These are phyloP conservation scores for Pterocles burchelli DNA, from an alignment of 2,113 vertebrate genomes.

Conservation along the genomic window DNA sequence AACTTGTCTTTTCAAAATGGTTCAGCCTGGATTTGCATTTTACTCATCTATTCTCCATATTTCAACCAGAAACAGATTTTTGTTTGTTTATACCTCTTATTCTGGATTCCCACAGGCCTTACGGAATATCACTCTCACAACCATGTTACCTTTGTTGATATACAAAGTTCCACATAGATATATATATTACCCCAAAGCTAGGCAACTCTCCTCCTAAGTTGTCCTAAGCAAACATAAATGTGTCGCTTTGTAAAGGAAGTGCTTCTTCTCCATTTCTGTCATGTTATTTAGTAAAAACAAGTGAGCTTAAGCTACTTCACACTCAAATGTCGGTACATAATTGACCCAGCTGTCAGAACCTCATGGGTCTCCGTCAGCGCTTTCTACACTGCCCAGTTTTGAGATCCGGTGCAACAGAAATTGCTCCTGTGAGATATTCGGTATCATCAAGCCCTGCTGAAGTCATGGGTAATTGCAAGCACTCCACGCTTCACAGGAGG, in stretches of 20 bases:
- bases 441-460: background rate
- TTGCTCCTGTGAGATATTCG: background rate
- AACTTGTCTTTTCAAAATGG: background rate
- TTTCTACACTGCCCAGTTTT: background rate
- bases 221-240: background rate
- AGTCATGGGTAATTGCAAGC: background rate
- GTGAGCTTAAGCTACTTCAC: background rate
- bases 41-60: background rate
- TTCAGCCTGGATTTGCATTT: background rate
- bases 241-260: background rate
- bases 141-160: background rate
- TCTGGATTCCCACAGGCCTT: background rate
- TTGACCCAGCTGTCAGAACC: background rate
- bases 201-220: background rate
- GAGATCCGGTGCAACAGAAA: background rate
- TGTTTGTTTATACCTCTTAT: background rate
- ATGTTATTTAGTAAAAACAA: background rate
- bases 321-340: background rate
- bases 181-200: background rate
- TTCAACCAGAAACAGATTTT: background rate
- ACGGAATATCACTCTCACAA: background rate
- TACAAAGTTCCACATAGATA: background rate
- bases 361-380: fast-evolving
- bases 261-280: background rate
- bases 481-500: background rate